Conservation (phyloP, 2,113 vertebrate species). For the Cervus canadensis region DNA sequence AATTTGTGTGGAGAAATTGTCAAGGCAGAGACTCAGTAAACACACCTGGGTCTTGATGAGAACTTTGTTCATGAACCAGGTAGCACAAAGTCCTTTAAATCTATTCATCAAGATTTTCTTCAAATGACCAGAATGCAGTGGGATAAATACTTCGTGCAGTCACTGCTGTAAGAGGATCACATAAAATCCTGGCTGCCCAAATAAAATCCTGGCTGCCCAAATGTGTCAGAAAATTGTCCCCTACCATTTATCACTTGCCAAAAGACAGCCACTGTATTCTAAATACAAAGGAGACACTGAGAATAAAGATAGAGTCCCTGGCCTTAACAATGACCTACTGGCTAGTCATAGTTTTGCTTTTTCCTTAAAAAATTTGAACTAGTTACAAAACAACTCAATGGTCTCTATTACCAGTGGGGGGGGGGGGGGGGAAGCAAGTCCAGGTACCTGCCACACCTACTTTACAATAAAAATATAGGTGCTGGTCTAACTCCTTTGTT, state of each 20-base stretch:
- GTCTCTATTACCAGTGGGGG: not conserved
- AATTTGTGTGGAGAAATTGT: slow-evolving; percentile 24
- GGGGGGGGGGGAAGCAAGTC: not conserved
- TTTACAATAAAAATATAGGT: not conserved
- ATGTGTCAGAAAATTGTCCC: not conserved
- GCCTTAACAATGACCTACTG: not conserved
- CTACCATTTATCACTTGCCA: not conserved
- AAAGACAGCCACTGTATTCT: not conserved
- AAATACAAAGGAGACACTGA: not conserved
- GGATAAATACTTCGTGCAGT: not conserved
- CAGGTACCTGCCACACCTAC: not conserved
- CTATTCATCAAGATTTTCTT: slow-evolving; percentile 15
- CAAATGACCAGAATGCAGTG: not conserved
- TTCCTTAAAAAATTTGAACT: not conserved
- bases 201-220: not conserved
- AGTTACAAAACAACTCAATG: not conserved
- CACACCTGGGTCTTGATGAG: not conserved
- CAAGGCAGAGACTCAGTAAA: slow-evolving; percentile 28
- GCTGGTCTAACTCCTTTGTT: not conserved
- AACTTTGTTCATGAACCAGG: slow-evolving; percentile 20
- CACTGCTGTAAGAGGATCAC: not conserved
- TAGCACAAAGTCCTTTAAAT: slow-evolving; percentile 35
- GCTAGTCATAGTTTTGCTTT: not conserved
- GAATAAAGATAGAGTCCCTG: not conserved
- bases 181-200: not conserved